Conservation (phyloP, 2,888 invertebrate species). For the Dichetophora obliterata region DNA sequence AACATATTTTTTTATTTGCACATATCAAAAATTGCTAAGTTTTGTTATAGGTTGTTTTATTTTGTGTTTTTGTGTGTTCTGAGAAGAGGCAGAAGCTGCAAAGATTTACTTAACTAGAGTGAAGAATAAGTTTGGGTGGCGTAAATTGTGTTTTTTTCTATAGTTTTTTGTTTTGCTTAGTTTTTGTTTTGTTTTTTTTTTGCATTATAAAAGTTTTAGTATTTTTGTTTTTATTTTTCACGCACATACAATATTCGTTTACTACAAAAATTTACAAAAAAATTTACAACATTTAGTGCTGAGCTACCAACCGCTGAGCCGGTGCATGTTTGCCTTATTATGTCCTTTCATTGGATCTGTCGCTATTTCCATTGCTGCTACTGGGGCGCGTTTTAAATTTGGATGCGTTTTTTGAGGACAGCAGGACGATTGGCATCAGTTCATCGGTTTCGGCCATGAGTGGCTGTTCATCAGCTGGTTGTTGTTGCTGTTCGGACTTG, state of each 20-base stretch:
- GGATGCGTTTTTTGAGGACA: not conserved
- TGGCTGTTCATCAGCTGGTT: not conserved
- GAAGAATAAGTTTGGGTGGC: too few relatives aligned
- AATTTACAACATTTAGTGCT: constrained; percentile 23
- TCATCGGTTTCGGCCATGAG: constrained; percentile 24
- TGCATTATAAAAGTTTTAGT: not conserved
- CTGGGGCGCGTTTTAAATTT: not conserved
- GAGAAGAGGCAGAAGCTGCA: too few relatives aligned
- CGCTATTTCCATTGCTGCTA: not conserved
- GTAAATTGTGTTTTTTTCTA: not conserved
- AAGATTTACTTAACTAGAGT: too few relatives aligned
- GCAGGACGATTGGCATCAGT: constrained; percentile 33
- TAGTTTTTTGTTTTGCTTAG: constrained; percentile 1
- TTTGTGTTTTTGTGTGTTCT: too few relatives aligned
- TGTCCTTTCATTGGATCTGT: not conserved
- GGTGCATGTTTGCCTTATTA: constrained; percentile 7
- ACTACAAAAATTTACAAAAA: constrained; percentile 44
- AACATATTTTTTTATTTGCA: too few relatives aligned
- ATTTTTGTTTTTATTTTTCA: constrained; percentile 25
- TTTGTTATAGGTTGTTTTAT: too few relatives aligned
- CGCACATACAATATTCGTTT: constrained; percentile 32
- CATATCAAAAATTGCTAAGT: too few relatives aligned
- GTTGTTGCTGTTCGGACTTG: constrained; percentile 5
- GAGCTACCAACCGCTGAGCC: not conserved
- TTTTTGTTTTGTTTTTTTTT: constrained; percentile 9